These are phyloP conservation scores for Diachrysia chrysitis DNA, from an alignment of 2,888 invertebrate species.

Conservation along the genomic window DNA sequence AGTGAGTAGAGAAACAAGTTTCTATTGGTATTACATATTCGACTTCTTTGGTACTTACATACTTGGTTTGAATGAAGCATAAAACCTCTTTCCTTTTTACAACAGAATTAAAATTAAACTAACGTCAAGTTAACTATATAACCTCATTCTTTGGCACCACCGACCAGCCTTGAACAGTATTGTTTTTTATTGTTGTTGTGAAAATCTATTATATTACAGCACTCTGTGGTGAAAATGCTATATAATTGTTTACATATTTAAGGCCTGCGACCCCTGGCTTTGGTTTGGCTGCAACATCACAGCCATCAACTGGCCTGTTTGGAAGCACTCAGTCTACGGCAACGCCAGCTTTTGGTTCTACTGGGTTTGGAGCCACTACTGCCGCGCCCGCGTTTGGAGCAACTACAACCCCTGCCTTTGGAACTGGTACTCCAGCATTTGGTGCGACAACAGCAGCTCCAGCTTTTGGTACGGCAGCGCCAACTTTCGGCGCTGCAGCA, in stretches of 20 bases:
- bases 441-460: conserved; percentile 63
- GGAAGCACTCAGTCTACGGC: conserved; percentile 71
- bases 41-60: conserved; percentile 26
- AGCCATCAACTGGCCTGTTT: conserved; percentile 77
- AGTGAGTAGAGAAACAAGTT: conserved; percentile 71
- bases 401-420: conserved; percentile 60
- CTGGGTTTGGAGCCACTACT: conserved; percentile 59
- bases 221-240: too few species aligned
- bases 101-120: not conserved
- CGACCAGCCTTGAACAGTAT: not conserved
- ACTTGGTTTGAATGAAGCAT: not conserved
- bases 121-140: conserved; percentile 1
- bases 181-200: not conserved
- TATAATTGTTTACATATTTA: conserved; percentile 24
- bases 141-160: not conserved
- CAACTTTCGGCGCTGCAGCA: conserved; percentile 69
- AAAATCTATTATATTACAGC: too few species aligned
- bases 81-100: conserved; percentile 3
- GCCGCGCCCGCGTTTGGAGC: conserved; percentile 54
- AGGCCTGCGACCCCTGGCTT: conserved; percentile 81
- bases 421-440: conserved; percentile 62
- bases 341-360: conserved; percentile 64
- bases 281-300: conserved; percentile 73
- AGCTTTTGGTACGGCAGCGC: conserved; percentile 65
- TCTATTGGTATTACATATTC: not conserved